Conservation (phyloP, 2,888 invertebrate genomes). For the Drosophila engyochracea region DNA sequence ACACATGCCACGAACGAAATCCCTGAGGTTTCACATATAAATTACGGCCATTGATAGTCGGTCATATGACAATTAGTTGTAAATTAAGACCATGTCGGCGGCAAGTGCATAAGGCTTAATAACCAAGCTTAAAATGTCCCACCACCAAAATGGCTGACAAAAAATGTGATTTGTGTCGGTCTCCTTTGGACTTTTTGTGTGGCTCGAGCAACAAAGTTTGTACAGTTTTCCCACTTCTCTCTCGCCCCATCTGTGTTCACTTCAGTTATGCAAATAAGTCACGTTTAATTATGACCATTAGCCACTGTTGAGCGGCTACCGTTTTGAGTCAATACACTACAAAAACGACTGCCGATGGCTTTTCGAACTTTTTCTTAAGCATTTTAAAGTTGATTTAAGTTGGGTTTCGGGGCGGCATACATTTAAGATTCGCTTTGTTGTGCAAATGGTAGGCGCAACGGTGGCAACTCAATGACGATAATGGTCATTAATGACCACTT, state of each 20-base stretch:
- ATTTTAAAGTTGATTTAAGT: not conserved
- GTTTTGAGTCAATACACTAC: constrained; percentile 70
- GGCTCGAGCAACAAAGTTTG: constrained; percentile 22
- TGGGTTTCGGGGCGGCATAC: constrained; percentile 17
- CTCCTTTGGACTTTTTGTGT: constrained; percentile 23
- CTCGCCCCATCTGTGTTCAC: constrained; percentile 44
- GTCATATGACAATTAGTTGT: constrained; percentile 84
- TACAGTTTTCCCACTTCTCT: constrained; percentile 22
- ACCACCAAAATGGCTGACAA: constrained; percentile 21
- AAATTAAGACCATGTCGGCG: constrained; percentile 65
- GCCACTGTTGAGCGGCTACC: constrained; percentile 83
- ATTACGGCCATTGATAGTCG: constrained; percentile 68
- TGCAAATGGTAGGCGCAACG: constrained; percentile 41
- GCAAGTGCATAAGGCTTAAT: constrained; percentile 36
- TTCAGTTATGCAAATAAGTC: constrained; percentile 76
- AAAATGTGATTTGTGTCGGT: constrained; percentile 22
- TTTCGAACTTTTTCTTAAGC: constrained; percentile 9
- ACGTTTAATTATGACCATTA: constrained; percentile 80
- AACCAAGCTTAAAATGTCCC: constrained; percentile 12
- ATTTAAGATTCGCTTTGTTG: constrained; percentile 49
- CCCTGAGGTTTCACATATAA: constrained; percentile 60
- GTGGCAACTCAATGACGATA: constrained; percentile 29
- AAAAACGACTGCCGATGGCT: constrained; percentile 16
- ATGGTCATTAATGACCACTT: constrained; percentile 57
- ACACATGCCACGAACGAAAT: constrained; percentile 37